A percentile compares a stretch with the other conserved stretches of the same genome.
These are phyloP conservation scores for Willisornis vidua DNA, from an alignment of 2,113 vertebrate genomes.

Conservation along the genomic window DNA sequence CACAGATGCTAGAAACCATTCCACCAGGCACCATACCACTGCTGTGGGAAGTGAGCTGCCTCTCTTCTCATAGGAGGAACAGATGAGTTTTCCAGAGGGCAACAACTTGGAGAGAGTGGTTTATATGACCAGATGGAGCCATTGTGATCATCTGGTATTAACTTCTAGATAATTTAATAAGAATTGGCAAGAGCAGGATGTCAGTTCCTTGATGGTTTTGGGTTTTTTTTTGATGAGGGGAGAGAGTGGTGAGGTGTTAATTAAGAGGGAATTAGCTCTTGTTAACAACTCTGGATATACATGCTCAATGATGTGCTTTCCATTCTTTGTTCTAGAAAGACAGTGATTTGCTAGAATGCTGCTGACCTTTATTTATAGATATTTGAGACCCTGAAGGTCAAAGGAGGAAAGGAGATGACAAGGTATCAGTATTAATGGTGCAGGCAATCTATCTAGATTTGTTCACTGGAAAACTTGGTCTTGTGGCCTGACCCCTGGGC, in stretches of 20 bases:
- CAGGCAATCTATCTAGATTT: neutral
- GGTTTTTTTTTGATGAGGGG: neutral
- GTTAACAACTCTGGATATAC: neutral
- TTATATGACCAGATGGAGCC: neutral
- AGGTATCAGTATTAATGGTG: neutral
- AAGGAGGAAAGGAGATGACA: neutral
- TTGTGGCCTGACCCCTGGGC: neutral
- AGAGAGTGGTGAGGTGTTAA: constrained; percentile 22
- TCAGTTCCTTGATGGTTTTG: neutral
- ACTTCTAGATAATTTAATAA: neutral
- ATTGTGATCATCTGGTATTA: neutral
- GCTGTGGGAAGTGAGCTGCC: neutral
- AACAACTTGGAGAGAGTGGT: neutral
- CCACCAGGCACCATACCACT: neutral
- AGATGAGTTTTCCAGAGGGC: neutral
- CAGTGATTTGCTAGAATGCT: neutral
- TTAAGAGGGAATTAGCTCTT: neutral
- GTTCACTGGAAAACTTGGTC: neutral
- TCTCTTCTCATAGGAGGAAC: neutral
- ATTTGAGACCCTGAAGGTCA: neutral
- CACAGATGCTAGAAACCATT: accelerated
- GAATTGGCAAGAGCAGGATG: neutral
- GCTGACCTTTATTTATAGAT: neutral
- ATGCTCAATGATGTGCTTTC: neutral
- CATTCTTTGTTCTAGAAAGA: neutral